Evolutionary conservation across 2,113 vertebrate genomes (phyloP).

Genomic region (Apodemus speciosus): DNA sequence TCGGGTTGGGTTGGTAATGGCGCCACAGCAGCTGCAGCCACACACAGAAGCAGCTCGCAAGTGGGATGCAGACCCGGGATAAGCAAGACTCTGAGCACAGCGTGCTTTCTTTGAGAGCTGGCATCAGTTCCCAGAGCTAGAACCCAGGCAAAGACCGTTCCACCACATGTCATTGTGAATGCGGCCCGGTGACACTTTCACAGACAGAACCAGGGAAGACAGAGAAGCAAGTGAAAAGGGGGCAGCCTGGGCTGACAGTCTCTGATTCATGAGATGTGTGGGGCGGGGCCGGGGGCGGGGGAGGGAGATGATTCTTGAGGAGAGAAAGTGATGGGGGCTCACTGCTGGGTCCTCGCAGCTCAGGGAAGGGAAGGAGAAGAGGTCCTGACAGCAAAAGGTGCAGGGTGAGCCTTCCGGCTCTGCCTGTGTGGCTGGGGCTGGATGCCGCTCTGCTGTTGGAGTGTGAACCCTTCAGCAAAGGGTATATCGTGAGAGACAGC

Average conservation of each 20-base stretch:
- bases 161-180: background rate
- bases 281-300: background rate
- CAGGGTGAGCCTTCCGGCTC: background rate
- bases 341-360: background rate
- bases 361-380: background rate
- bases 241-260: background rate
- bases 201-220: background rate
- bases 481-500: background rate
- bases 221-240: background rate
- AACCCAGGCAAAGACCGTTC: background rate
- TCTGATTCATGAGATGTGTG: background rate
- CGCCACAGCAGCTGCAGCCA: background rate
- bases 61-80: background rate
- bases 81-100: background rate
- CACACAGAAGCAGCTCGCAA: background rate
- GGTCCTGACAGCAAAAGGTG: background rate
- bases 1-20: background rate
- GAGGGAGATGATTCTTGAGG: background rate
- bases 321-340: background rate
- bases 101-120: background rate
- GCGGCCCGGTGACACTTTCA: background rate
- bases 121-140: conserved; percentile 34
- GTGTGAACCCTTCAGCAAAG: background rate
- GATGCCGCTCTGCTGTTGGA: background rate
- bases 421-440: background rate